Evolutionary conservation across 2,113 vertebrate species (phyloP).

Genomic region (Dolichotis patagonum): DNA sequence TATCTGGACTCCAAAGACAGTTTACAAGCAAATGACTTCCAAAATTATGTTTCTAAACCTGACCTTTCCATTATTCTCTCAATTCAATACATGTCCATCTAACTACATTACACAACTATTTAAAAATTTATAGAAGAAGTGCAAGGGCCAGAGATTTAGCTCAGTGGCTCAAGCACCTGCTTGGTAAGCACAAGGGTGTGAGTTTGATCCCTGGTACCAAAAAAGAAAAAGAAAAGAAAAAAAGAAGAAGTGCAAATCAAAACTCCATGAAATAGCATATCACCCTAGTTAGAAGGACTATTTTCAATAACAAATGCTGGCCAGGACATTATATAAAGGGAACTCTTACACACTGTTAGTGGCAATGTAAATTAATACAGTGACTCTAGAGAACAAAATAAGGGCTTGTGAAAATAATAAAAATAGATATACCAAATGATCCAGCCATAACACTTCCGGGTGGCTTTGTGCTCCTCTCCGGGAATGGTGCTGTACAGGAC

Average conservation of each 20-base stretch:
- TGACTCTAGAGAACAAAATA: neutral
- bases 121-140: neutral
- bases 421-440: neutral
- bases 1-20: slow-evolving; percentile 1
- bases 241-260: neutral
- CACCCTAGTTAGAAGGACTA: neutral
- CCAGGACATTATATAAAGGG: neutral
- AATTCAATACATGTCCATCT: neutral
- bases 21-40: neutral
- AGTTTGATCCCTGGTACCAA: too few relatives aligned
- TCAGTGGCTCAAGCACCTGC: too few relatives aligned
- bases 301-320: neutral
- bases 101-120: neutral
- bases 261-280: neutral
- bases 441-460: neutral
- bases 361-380: neutral
- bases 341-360: neutral
- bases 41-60: neutral
- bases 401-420: neutral
- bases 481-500: neutral
- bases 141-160: too few relatives aligned
- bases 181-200: too few relatives aligned
- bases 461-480: neutral
- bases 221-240: too few relatives aligned
- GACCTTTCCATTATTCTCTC: neutral